Conservation (phyloP, 2,113 vertebrate genomes). For the Nothoprocta pentlandii region DNA sequence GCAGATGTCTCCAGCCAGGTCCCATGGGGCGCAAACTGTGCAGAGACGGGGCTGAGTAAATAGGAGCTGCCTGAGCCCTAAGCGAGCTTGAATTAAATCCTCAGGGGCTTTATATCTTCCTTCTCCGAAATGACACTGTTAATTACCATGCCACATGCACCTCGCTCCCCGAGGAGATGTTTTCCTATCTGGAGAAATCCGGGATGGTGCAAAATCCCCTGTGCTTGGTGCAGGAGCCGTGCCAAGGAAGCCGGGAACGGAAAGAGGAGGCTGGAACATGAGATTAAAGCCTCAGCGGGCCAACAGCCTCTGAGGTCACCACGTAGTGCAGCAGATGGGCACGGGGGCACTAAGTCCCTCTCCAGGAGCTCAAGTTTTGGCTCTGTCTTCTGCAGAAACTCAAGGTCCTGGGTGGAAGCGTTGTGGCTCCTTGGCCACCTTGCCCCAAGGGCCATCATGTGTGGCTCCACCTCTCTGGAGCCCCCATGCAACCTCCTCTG, state of each 20-base stretch:
- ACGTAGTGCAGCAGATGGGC: neutral
- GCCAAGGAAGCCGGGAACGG: neutral
- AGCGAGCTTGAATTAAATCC: neutral
- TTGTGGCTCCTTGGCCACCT: neutral
- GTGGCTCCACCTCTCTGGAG: neutral
- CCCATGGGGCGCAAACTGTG: neutral
- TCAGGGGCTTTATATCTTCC: neutral
- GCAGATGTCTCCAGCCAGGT: neutral
- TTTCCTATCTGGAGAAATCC: neutral
- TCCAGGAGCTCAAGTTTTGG: neutral
- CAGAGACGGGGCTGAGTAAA: neutral
- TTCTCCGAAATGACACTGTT: neutral
- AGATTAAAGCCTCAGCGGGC: neutral
- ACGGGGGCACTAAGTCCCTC: neutral
- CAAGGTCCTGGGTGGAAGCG: neutral
- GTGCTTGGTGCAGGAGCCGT: neutral
- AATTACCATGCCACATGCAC: neutral
- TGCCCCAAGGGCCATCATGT: neutral
- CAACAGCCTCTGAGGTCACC: neutral
- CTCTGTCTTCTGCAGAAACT: neutral
- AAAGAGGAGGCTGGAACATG: neutral
- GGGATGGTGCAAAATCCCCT: neutral
- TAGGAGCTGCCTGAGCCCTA: neutral
- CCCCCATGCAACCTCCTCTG: fast-evolving
- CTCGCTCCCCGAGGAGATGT: neutral